Evolutionary conservation across 2,113 vertebrate genomes (phyloP).

Genomic region (Mystacornis crossleyi): DNA sequence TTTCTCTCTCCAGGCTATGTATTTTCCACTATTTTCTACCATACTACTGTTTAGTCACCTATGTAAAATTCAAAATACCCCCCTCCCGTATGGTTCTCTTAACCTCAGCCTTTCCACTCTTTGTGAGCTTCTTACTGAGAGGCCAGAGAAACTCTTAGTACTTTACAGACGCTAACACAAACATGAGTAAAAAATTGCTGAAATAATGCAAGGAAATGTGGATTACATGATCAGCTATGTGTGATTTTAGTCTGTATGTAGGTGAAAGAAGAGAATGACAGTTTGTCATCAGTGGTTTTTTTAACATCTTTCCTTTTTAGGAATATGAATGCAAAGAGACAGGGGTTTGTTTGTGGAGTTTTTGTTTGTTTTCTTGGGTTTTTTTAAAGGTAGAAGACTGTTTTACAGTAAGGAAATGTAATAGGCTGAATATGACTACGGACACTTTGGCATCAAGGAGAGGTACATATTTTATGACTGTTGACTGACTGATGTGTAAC

Average conservation of each 20-base stretch:
- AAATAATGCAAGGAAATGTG: background rate
- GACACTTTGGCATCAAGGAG: background rate
- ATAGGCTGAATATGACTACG: background rate
- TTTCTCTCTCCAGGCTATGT: background rate
- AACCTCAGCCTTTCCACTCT: background rate
- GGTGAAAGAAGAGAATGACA: background rate
- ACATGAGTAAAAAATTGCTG: background rate
- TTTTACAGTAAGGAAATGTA: background rate
- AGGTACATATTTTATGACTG: background rate
- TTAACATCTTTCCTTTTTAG: background rate
- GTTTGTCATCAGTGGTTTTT: background rate
- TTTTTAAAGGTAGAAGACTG: background rate
- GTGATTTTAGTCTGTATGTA: background rate
- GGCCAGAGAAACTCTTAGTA: background rate
- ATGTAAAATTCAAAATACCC: background rate
- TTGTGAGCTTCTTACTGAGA: background rate
- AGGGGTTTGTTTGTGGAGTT: rapidly evolving
- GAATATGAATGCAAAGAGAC: background rate
- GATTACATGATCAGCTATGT: background rate
- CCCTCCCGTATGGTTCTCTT: background rate
- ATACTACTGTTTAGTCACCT: background rate
- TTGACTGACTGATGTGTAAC: background rate
- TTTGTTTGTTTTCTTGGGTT: background rate
- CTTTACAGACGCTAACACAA: background rate
- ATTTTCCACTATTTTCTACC: background rate